A percentile compares a stretch with the other conserved stretches of the same genome.
phyloP scores from a whole-genome alignment of 2,113 vertebrate genomes.

The Laticauda laticaudata region DNA sequence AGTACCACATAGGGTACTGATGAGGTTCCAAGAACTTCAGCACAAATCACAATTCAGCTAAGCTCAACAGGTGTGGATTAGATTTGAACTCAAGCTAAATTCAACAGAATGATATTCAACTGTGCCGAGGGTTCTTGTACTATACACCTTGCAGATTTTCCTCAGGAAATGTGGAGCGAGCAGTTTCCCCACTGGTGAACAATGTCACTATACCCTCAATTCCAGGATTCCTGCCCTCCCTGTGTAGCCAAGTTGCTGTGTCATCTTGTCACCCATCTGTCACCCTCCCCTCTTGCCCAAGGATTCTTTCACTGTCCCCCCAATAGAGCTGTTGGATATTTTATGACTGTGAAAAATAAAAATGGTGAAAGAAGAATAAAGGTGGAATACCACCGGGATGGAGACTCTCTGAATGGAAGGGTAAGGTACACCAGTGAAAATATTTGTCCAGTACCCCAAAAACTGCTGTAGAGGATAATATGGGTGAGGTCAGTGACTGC shows the following conservation, averaged over 20 bases:
- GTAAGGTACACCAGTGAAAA: not conserved
- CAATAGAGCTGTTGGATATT: not conserved
- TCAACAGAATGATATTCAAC: not conserved
- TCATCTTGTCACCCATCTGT: not conserved
- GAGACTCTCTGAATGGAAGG: not conserved
- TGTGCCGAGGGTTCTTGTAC: not conserved
- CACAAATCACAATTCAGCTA: not conserved
- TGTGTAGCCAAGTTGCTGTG: not conserved
- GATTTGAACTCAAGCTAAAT: not conserved
- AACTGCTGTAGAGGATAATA: not conserved
- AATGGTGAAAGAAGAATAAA: not conserved
- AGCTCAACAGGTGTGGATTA: not conserved
- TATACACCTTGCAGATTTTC: not conserved
- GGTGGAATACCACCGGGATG: not conserved
- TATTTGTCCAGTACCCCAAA: not conserved
- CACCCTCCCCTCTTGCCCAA: not conserved
- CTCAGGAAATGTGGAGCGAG: not conserved
- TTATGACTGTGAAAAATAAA: not conserved
- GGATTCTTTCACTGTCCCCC: not conserved
- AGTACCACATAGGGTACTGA: not conserved
- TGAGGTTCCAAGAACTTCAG: not conserved
- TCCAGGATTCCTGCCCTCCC: not conserved
- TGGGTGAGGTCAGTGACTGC: not conserved
- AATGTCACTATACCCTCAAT: not conserved
- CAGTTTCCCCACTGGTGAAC: not conserved